Base-by-base conservation (phyloP, 23 tunicate genomes). In the Styela clava region DNA sequence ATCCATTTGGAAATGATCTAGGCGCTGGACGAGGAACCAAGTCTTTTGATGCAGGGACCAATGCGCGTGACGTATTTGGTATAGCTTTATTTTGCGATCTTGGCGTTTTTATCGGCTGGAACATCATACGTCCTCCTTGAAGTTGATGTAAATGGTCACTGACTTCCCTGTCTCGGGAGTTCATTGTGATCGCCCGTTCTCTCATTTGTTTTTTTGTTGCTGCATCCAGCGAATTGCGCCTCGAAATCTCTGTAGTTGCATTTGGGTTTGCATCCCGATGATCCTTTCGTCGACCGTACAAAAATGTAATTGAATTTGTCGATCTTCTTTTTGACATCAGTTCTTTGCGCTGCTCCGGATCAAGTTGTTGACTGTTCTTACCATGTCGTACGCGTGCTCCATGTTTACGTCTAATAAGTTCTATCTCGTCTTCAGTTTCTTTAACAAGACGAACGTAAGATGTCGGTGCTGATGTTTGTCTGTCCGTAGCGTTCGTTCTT, bases 401-500 rank as follows among this genome's bases (percentile, higher is more conserved):
- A 25, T 67, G 71, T 72, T 72, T 72, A 16, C 52, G 78, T 19
- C 78, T 72, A 16, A 44, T 26, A 16, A 76, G 32, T 44, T 36
- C 81, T 0, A 76, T 44, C 31, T 76, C 81, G 16, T 76, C 81
- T 25, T 76, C 81, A 21, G 81, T 35, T 51, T 76, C 62, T 52
- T 44, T 76, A 16, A 44, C 29, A 29, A n/a, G 63, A 29, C 65
- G 2, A 25, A 52, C 2, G 24, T 76, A 35, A 2, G 81, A 76
- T 7, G 31, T 33, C 19, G 32, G 81, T 9, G 29, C 81, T 25
- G 32, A 26, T 1, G 31, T 23, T 24, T 21, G 33, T 23, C 62
- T 52, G 32, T 21, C 31, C 21, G 22, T 32, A 30, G 77, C 35
- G 20, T 3, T 71, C 20, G 23, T 71, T 27, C 24, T n/a, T 5